These are phyloP conservation scores for Phenganax stokvisi DNA, from an alignment of 92 coral and sea anemone species.

Conservation along the genomic window DNA sequence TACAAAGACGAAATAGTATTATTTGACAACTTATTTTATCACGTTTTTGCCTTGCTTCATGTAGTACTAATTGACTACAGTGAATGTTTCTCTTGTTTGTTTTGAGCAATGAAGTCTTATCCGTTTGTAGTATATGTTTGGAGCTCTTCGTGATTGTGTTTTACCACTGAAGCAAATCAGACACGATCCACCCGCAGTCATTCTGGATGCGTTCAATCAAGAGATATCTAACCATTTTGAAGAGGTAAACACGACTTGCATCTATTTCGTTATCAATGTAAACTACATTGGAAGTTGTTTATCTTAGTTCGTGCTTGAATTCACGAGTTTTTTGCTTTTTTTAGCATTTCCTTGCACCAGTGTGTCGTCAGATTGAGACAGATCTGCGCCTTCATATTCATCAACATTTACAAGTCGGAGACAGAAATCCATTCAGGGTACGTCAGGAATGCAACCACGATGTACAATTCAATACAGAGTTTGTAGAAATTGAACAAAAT, in stretches of 20 bases:
- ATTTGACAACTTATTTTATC: neutral
- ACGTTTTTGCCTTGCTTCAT: too few relatives aligned
- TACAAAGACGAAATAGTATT: neutral
- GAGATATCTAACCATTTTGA: slow-evolving; percentile 69
- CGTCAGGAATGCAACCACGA: neutral
- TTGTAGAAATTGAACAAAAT: neutral
- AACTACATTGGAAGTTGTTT: neutral
- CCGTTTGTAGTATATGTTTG: slow-evolving; percentile 72
- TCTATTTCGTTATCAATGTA: neutral
- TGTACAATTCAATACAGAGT: neutral
- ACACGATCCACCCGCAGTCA: slow-evolving; percentile 85
- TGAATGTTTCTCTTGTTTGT: neutral
- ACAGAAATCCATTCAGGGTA: slow-evolving; percentile 97
- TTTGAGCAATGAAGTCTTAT: neutral
- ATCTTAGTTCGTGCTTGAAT: neutral
- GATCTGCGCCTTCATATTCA: slow-evolving; percentile 96
- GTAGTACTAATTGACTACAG: too few relatives aligned
- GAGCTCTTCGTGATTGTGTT: slow-evolving; percentile 86
- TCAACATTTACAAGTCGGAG: slow-evolving; percentile 92
- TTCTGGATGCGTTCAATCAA: slow-evolving; percentile 78
- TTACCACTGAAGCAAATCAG: slow-evolving; percentile 70
- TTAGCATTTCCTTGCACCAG: slow-evolving; percentile 76
- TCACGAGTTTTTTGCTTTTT: neutral
- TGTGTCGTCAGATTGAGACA: slow-evolving; percentile 90
- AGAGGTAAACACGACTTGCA: slow-evolving; percentile 52